A percentile compares a stretch with the other conserved stretches of the same genome.
Conservation (phyloP, 2,888 invertebrate genomes). For the Agrotis ipsilon region DNA sequence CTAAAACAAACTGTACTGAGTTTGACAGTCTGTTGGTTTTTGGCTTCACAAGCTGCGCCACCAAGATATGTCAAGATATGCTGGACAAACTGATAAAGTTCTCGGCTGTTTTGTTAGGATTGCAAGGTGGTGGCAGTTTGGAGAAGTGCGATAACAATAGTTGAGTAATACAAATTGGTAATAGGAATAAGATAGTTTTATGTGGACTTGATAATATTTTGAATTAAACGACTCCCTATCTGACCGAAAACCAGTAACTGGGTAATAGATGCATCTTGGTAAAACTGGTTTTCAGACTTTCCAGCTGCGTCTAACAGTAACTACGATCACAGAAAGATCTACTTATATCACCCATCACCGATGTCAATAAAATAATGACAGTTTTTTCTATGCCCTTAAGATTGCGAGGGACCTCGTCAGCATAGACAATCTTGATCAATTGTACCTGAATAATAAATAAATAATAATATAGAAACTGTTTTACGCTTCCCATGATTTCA, state of each 20-base stretch:
- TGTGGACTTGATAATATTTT: neutral
- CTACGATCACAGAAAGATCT: too few species aligned
- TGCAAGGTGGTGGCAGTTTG: conserved; percentile 19
- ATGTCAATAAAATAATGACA: neutral
- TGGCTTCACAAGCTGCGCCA: conserved; percentile 6
- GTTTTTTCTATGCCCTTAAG: neutral
- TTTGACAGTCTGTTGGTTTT: neutral
- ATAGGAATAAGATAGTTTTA: neutral
- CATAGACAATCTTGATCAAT: neutral
- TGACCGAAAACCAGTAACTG: too few species aligned
- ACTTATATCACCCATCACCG: neutral
- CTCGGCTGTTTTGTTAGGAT: conserved; percentile 38
- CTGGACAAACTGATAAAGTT: conserved; percentile 1
- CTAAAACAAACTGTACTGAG: neutral
- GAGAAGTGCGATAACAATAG: conserved; percentile 24
- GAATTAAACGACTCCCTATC: too few species aligned
- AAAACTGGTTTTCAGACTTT: too few species aligned
- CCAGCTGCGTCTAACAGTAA: too few species aligned
- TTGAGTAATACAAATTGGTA: conserved; percentile 9
- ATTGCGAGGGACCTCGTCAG: neutral
- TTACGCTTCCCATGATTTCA: conserved; percentile 27
- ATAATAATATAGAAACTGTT: neutral
- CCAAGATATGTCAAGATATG: conserved; percentile 7
- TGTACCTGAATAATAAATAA: conserved; percentile 2
- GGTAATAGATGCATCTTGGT: too few species aligned